Base-by-base conservation (phyloP, 2,888 invertebrate genomes). In the Dryobota labecula region DNA sequence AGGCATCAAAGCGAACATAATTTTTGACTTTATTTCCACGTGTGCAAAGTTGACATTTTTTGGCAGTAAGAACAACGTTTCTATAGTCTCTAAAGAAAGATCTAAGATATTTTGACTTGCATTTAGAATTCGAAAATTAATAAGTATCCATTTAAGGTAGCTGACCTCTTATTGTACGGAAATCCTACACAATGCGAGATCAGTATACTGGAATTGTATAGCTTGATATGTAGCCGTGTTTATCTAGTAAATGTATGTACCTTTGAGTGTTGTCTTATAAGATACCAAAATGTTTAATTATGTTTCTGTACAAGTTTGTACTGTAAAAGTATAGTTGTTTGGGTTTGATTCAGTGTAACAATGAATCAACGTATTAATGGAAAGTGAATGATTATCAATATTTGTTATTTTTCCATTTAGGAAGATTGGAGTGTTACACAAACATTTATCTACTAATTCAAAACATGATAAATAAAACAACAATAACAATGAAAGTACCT, bases 391-490 rank as follows among this genome's bases (percentile, higher is more conserved):
- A 41, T 15, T 18, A 51, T 47, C 15, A 43, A 58, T 56, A 45
- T 51, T 66, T 38, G 18, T n/a, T n/a, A n/a, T 18, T 13, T 27
- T 20, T 51, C 7, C 15, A 45, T 36, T 57, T 27, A 36, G 15
- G 5, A 38, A 13, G 2, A 54, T 60, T 24, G 13, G 5, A 74
- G 2, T 49, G n/a, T 58, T 24, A 24, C 3, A 20, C 13, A 49
- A 61, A 67, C 24, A 66, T 43, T 54, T 13, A 45, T 33, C 1
- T 36, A 38, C 41, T 27, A 15, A 27, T 38, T 24, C 7, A 5
- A 53, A 53, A 33, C 3, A 36, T 43, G 15, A 49, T 13, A 76
- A 79, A 79, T 79, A 57, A 79, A 79, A 79, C 80, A 70, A 75
- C 45, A 49, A 24, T 24, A 30, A 45, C 15, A 27, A 70, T 49